These are phyloP conservation scores for Brevipalpus yothersi DNA, from an alignment of 1,140 invertebrate genomes.

Conservation along the genomic window DNA sequence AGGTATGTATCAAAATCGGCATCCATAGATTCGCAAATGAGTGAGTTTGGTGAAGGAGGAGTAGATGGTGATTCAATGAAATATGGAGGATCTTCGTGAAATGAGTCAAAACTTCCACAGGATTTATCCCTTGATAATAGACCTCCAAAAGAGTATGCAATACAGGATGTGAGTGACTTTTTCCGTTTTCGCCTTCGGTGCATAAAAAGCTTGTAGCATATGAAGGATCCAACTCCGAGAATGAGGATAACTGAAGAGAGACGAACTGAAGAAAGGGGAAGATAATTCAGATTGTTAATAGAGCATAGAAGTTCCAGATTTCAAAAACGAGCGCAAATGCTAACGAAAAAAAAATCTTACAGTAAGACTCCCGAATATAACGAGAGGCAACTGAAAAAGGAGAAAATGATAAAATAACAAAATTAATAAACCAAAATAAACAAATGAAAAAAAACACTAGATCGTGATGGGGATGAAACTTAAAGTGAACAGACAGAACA, in stretches of 20 bases:
- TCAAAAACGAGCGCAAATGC: not conserved
- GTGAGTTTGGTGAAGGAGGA: not conserved
- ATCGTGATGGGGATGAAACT: slow-evolving; percentile 34
- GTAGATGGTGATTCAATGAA: not conserved
- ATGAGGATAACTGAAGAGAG: slow-evolving; percentile 17
- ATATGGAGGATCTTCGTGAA: not conserved
- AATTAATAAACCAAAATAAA: not conserved
- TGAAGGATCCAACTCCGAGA: slow-evolving; percentile 18
- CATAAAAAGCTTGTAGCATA: slow-evolving; percentile 16
- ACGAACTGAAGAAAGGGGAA: slow-evolving; percentile 14
- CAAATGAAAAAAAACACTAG: not conserved
- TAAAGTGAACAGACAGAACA: slow-evolving; percentile 31
- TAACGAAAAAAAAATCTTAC: not conserved
- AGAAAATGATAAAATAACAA: not conserved
- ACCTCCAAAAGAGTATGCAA: not conserved
- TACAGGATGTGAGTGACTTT: not conserved
- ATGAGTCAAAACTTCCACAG: not conserved
- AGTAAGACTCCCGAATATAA: not conserved
- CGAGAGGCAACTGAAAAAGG: not conserved
- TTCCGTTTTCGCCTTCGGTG: not conserved
- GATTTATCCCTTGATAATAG: not conserved
- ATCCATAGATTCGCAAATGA: not conserved
- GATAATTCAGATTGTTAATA: not conserved
- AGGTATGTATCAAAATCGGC: not conserved
- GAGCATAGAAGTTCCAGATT: not conserved